Conservation (phyloP, 2,113 vertebrate genomes). For the Corvus hawaiiensis region DNA sequence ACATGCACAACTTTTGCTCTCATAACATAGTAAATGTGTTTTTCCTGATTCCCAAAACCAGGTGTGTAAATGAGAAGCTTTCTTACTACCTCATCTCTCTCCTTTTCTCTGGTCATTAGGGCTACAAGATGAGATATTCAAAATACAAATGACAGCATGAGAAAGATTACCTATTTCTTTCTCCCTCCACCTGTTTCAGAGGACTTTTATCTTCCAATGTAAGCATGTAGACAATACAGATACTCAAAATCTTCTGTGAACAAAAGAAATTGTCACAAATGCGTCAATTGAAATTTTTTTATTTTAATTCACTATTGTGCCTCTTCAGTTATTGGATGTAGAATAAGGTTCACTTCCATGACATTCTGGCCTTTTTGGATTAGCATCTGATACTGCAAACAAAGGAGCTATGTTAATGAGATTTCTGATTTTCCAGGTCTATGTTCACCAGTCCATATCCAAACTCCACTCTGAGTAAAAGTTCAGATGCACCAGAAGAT, state of each 20-base stretch:
- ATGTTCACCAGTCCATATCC: neutral
- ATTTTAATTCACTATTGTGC: neutral
- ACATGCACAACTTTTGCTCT: neutral
- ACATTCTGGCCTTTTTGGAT: neutral
- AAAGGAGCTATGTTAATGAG: neutral
- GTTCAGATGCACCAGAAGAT: neutral
- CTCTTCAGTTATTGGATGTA: neutral
- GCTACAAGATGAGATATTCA: neutral
- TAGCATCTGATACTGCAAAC: neutral
- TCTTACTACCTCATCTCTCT: neutral
- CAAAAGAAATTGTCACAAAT: neutral
- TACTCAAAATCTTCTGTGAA: neutral
- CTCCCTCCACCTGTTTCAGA: neutral
- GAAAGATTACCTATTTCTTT: neutral
- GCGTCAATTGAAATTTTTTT: accelerated
- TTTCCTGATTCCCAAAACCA: neutral
- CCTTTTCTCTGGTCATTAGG: neutral
- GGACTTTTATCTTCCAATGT: neutral
- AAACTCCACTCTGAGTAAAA: neutral
- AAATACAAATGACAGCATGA: neutral
- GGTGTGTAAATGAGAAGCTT: neutral
- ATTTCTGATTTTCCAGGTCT: neutral
- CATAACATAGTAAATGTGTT: neutral
- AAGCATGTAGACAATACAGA: neutral
- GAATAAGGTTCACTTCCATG: neutral